phyloP scores from a whole-genome alignment of 2,888 invertebrate genomes.

The Sinohyriopsis cumingii region DNA sequence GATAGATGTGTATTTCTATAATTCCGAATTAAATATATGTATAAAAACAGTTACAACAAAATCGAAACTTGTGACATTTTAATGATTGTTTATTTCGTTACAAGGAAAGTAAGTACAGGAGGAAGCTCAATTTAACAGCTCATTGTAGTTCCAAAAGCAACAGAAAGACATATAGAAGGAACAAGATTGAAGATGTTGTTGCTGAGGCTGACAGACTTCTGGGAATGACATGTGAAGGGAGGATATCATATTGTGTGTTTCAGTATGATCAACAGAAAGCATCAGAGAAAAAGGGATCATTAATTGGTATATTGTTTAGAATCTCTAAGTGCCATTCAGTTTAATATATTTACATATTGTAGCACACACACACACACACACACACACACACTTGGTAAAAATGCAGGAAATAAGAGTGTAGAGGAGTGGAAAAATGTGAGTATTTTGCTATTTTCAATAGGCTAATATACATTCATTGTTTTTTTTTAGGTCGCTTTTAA shows the following conservation, averaged over 20 bases:
- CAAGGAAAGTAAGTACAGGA: not conserved
- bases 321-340: no score
- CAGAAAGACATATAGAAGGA: constrained; percentile 28
- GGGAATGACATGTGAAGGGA: constrained; percentile 24
- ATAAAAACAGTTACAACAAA: no score
- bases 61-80: not conserved
- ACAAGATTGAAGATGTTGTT: constrained; percentile 42
- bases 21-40: no score
- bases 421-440: no score
- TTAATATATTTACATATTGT: no score
- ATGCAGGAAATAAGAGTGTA: no score
- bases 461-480: no score
- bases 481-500: no score
- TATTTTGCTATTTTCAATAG: no score
- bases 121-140: constrained; percentile 5
- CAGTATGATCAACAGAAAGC: constrained; percentile 9
- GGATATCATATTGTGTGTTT: constrained; percentile 40
- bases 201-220: constrained; percentile 48
- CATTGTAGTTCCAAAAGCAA: constrained; percentile 2
- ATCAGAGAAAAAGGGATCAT: not conserved
- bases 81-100: not conserved
- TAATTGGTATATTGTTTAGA: not conserved
- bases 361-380: no score
- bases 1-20: no score
- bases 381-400: no score